phyloP scores from a whole-genome alignment of 2,797 vertebrate genomes.

The Ispidina lecontei region DNA sequence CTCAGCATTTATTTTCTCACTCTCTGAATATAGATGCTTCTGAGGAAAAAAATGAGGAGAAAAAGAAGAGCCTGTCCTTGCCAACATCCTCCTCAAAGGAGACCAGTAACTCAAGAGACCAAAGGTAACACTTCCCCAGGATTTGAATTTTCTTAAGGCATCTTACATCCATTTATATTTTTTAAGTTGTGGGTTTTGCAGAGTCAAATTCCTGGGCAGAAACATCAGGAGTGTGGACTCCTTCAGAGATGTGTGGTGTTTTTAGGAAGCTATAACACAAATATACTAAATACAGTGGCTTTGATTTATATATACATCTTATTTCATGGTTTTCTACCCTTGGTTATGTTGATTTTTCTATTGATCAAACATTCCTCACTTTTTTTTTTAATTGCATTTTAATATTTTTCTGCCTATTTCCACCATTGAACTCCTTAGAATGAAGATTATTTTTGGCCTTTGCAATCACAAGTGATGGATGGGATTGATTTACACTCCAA shows the following conservation, averaged over 20 bases:
- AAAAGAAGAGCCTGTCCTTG: constrained; percentile 82
- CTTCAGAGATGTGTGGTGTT: not conserved
- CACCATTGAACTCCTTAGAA: not conserved
- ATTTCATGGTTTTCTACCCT: not conserved
- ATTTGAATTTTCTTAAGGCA: not conserved
- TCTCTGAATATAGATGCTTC: constrained; percentile 82
- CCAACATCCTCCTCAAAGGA: constrained; percentile 86
- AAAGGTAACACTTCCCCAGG: constrained; percentile 79
- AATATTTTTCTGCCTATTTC: not conserved
- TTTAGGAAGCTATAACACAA: not conserved
- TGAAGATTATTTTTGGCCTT: not conserved
- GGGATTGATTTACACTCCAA: not conserved
- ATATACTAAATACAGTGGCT: not conserved
- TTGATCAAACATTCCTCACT: not conserved
- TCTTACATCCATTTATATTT: not conserved
- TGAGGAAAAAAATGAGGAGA: constrained; percentile 86
- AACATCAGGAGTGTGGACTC: not conserved
- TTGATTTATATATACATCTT: not conserved
- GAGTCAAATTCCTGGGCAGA: not conserved
- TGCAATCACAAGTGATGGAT: not conserved
- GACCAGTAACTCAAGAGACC: constrained; percentile 78
- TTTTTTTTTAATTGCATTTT: not conserved
- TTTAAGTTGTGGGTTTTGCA: not conserved
- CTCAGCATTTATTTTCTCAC: not conserved
- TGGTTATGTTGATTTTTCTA: not conserved